These are phyloP conservation scores for Carcharodon carcharias DNA, from an alignment of 2,797 vertebrate species.

Conservation along the genomic window DNA sequence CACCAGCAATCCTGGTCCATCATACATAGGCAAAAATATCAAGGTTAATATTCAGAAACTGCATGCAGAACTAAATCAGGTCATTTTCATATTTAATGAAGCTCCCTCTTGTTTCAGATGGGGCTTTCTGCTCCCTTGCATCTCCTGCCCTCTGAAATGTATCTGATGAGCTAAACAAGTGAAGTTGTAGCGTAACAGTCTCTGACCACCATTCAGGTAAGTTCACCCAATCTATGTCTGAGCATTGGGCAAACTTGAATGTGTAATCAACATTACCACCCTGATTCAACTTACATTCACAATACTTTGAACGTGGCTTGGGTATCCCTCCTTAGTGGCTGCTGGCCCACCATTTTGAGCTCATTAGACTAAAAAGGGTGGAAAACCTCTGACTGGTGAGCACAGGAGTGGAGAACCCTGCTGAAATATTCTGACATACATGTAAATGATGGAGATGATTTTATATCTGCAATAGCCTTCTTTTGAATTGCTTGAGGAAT, in stretches of 20 bases:
- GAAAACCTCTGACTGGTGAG: neutral
- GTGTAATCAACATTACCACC: neutral
- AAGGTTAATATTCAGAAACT: neutral
- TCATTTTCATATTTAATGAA: neutral
- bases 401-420: neutral
- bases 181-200: neutral
- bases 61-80: neutral
- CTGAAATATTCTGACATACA: neutral
- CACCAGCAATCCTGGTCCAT: neutral
- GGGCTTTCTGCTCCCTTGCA: neutral
- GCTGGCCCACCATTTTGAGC: neutral
- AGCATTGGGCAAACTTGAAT: neutral
- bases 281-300: neutral
- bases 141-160: neutral
- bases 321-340: neutral
- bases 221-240: neutral
- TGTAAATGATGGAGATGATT: slow-evolving; percentile 18
- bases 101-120: neutral
- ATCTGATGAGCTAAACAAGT: neutral
- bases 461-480: slow-evolving; percentile 8
- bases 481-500: neutral
- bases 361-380: neutral
- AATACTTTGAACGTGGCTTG: no score
- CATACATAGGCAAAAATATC: neutral
- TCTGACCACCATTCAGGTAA: neutral